A percentile compares a stretch with the other conserved stretches of the same genome.
Evolutionary conservation across 1,140 invertebrate species (phyloP).

Genomic region (Panulirus ornatus): DNA sequence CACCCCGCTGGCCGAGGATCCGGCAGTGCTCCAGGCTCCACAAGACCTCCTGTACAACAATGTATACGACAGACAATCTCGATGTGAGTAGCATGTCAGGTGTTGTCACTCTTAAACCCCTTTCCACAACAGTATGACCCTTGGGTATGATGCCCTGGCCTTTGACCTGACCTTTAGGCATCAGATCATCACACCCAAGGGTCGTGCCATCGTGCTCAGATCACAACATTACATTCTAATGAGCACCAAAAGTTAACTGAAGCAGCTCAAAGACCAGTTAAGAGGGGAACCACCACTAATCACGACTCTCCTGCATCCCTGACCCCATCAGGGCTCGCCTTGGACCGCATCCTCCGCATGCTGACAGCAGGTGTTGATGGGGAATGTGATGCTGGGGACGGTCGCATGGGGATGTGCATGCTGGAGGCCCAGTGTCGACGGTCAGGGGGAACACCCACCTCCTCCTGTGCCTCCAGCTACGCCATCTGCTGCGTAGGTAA

Average conservation of each 20-base stretch:
- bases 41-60: background rate
- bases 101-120: background rate
- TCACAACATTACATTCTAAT: background rate
- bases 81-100: constrained; percentile 29
- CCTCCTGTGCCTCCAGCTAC: constrained; percentile 39
- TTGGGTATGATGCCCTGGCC: too few species aligned
- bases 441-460: constrained; percentile 19
- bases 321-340: constrained; percentile 30
- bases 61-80: background rate
- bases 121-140: too few species aligned
- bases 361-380: background rate
- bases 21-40: constrained; percentile 24
- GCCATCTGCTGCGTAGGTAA: constrained; percentile 58
- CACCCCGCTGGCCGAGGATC: constrained; percentile 24
- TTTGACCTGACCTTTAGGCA: too few species aligned
- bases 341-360: constrained; percentile 34
- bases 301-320: background rate
- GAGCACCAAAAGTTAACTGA: too few species aligned
- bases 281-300: background rate
- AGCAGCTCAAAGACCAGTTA: too few species aligned
- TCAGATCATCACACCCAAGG: too few species aligned
- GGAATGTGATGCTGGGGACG: constrained; percentile 28
- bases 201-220: too few species aligned
- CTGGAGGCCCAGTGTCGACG: constrained; percentile 16
- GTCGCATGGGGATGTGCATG: constrained; percentile 50